Conservation (phyloP, 35 echinoderm and acorn worm genomes). For the Lytechinus variegatus region DNA sequence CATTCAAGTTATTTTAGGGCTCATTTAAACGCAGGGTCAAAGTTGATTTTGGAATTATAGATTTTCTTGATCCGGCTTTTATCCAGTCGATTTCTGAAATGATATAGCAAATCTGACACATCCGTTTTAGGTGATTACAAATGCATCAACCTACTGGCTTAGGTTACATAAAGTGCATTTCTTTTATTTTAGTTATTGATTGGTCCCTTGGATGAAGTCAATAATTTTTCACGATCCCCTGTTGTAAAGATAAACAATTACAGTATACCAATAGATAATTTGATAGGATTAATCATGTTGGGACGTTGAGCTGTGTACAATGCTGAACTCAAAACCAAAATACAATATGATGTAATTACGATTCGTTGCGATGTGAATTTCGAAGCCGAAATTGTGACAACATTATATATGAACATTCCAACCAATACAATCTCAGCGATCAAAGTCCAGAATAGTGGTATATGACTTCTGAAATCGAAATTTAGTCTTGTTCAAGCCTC, state of each 20-base stretch:
- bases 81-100: neutral
- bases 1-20: slow-evolving; percentile 4
- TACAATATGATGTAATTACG: too few relatives aligned
- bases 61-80: neutral
- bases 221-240: too few relatives aligned
- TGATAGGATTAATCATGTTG: neutral
- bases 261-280: neutral
- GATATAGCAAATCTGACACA: neutral
- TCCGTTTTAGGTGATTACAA: slow-evolving; percentile 22
- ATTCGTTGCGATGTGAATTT: too few relatives aligned
- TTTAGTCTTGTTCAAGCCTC: too few relatives aligned
- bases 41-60: neutral
- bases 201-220: neutral
- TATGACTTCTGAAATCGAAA: too few relatives aligned
- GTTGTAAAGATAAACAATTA: too few relatives aligned
- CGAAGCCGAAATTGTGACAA: neutral
- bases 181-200: neutral
- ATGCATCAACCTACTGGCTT: neutral
- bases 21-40: slow-evolving; percentile 36
- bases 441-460: too few relatives aligned
- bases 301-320: neutral
- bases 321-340: too few relatives aligned
- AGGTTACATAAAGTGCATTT: neutral
- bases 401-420: too few relatives aligned
- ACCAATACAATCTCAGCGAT: too few relatives aligned